A percentile compares a stretch with the other conserved stretches of the same genome.
These are phyloP conservation scores for Vidua macroura DNA, from an alignment of 2,113 vertebrate species.

Conservation along the genomic window DNA sequence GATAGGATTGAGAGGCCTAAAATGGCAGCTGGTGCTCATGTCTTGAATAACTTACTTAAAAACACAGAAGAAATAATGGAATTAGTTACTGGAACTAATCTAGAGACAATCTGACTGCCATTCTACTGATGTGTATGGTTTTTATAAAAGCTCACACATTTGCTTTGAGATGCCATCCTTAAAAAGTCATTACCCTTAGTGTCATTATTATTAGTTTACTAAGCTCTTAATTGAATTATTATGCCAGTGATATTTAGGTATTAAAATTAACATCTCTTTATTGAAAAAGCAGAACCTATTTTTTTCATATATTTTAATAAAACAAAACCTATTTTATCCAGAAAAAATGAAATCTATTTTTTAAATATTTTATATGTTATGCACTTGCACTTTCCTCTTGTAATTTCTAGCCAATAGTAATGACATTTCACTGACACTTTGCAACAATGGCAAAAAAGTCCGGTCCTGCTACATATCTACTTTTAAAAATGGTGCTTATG, in stretches of 20 bases:
- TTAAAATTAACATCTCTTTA: background rate
- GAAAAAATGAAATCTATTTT: background rate
- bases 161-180: background rate
- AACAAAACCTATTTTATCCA: accelerated
- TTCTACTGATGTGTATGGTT: background rate
- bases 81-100: background rate
- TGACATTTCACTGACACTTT: background rate
- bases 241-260: background rate
- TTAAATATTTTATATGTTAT: background rate
- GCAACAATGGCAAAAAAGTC: background rate
- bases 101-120: background rate
- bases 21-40: accelerated
- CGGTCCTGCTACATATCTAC: background rate
- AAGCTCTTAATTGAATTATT: background rate
- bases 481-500: background rate
- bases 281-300: background rate
- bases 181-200: background rate
- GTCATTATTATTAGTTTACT: background rate
- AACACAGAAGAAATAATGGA: background rate
- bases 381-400: background rate
- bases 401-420: background rate
- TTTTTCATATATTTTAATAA: background rate
- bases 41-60: background rate
- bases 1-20: background rate
- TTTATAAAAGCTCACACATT: background rate